These are phyloP conservation scores for Coregonus ussuriensis DNA, from an alignment of 2,797 vertebrate genomes.

Conservation along the genomic window DNA sequence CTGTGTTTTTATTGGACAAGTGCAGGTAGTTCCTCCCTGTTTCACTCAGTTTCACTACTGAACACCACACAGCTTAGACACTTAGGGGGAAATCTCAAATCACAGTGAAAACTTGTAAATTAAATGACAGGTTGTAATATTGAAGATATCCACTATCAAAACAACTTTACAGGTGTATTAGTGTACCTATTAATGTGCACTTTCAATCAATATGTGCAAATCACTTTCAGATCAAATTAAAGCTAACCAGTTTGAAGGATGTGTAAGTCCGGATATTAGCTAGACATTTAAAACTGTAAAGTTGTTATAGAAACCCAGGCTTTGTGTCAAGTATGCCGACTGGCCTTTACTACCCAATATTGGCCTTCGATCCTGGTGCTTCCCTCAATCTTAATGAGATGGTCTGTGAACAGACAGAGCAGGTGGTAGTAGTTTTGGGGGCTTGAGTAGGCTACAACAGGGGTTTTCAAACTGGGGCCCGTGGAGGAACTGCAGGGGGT, in stretches of 20 bases:
- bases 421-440: neutral
- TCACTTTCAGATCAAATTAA: slow-evolving; percentile 50
- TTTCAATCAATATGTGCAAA: slow-evolving; percentile 33
- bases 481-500: too few species aligned
- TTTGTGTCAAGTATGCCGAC: neutral
- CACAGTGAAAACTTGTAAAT: too few species aligned
- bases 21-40: too few species aligned
- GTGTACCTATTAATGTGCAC: slow-evolving; percentile 21
- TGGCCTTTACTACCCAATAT: slow-evolving; percentile 15
- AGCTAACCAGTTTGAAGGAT: slow-evolving; percentile 33
- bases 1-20: too few species aligned
- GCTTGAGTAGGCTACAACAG: neutral
- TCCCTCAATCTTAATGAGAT: neutral
- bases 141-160: slow-evolving; percentile 23
- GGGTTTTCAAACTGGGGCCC: too few species aligned
- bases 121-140: neutral
- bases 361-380: slow-evolving; percentile 19
- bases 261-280: slow-evolving; percentile 11
- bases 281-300: slow-evolving; percentile 1
- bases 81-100: too few species aligned
- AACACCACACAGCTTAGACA: too few species aligned
- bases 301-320: neutral
- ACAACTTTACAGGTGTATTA: slow-evolving; percentile 33
- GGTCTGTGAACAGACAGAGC: neutral
- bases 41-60: too few species aligned